Conservation (phyloP, 2,797 vertebrate species). For the Catostomus latipinnis region DNA sequence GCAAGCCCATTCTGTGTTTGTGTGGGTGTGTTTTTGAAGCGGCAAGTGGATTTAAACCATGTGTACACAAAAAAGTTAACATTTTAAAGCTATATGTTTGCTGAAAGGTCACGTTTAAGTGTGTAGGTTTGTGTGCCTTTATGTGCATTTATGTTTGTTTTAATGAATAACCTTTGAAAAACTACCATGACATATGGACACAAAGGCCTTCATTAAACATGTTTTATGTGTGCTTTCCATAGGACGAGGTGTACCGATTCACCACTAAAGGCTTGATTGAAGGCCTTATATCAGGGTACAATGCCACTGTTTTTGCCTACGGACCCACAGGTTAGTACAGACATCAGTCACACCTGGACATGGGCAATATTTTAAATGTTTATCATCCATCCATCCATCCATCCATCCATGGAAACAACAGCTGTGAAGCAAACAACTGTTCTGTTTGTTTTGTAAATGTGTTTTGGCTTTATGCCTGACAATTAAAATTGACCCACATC, state of each 20-base stretch:
- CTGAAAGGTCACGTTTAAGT: neutral
- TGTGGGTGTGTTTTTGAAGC: conserved; percentile 4
- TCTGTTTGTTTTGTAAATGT: neutral
- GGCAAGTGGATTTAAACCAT: neutral
- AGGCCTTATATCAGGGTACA: conserved; percentile 90
- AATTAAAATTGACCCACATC: neutral
- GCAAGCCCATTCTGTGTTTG: conserved; percentile 58
- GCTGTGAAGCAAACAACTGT: neutral
- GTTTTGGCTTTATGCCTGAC: neutral
- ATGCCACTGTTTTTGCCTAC: conserved; percentile 92
- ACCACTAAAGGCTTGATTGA: conserved; percentile 89
- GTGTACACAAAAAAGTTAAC: neutral
- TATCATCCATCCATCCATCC: no score
- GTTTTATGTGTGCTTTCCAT: conserved; percentile 2
- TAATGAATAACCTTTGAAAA: neutral
- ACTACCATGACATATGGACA: neutral
- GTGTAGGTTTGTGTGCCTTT: neutral
- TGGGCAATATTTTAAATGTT: neutral
- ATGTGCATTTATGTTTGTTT: neutral
- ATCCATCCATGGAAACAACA: neutral
- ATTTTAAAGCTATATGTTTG: neutral
- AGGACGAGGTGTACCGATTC: conserved; percentile 91
- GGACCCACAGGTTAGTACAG: conserved; percentile 87
- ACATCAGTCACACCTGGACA: neutral
- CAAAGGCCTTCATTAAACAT: neutral